Evolutionary conservation across 2,797 vertebrate species (phyloP).

Genomic region (Heliangelus exortis): DNA sequence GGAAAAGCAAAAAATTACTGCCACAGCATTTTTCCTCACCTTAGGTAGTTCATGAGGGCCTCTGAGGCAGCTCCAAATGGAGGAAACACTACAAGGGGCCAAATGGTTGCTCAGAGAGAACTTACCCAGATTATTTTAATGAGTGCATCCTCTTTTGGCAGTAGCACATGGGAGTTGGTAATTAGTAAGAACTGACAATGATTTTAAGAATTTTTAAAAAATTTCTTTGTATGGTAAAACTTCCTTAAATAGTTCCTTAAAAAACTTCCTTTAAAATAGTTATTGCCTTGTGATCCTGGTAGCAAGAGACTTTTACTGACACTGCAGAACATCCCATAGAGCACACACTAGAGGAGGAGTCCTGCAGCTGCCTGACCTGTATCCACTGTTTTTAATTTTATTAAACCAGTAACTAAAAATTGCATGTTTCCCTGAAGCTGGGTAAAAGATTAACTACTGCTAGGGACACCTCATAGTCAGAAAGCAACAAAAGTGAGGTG

Average conservation of each 20-base stretch:
- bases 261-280: background rate
- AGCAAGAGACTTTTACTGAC: background rate
- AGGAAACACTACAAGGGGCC: background rate
- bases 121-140: background rate
- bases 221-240: background rate
- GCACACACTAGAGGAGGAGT: background rate
- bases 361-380: background rate
- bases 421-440: background rate
- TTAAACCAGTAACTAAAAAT: background rate
- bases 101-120: background rate
- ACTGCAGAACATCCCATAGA: background rate
- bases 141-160: background rate
- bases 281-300: background rate
- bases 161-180: background rate
- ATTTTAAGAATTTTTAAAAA: too few relatives aligned
- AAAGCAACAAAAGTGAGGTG: background rate
- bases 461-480: background rate
- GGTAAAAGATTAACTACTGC: background rate
- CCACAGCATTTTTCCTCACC: background rate
- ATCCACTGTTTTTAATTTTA: background rate
- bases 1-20: background rate
- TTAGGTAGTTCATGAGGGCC: background rate
- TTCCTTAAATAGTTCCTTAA: too few relatives aligned
- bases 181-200: background rate
- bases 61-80: background rate